A percentile compares a stretch with the other conserved stretches of the same genome.
Conservation (phyloP, 23 tunicate genomes). For the Halocynthia aurantium region DNA sequence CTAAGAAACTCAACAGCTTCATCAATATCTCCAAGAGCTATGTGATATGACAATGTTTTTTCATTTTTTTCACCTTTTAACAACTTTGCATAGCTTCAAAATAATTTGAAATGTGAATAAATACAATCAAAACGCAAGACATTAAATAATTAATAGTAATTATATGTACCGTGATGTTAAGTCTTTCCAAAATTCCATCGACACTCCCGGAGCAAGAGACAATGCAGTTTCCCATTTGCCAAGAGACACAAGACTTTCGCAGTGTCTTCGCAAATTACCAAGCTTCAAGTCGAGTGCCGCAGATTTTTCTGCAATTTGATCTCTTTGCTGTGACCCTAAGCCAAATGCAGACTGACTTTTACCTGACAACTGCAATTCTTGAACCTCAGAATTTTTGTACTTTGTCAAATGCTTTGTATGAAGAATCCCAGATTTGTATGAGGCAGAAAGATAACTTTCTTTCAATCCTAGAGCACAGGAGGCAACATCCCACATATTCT, state of each 20-base stretch:
- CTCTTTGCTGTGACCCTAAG: constrained; percentile 30
- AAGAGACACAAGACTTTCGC: constrained; percentile 56
- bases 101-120: background rate
- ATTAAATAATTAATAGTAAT: no score
- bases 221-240: constrained; percentile 79
- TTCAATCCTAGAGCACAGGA: constrained; percentile 45
- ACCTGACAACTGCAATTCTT: constrained; percentile 31
- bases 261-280: constrained; percentile 65
- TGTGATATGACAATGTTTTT: constrained; percentile 37
- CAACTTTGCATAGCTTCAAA: constrained; percentile 39
- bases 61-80: constrained; percentile 29
- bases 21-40: constrained; percentile 35
- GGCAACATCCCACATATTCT: constrained; percentile 79
- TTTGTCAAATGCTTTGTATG: constrained; percentile 78
- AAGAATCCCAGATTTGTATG: constrained; percentile 63
- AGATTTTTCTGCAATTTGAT: constrained; percentile 32
- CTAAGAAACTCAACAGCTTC: constrained; percentile 46
- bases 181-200: constrained; percentile 50
- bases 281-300: constrained; percentile 50
- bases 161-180: constrained; percentile 24
- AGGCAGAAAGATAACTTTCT: constrained; percentile 45
- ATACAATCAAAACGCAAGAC: no score
- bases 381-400: constrained; percentile 72
- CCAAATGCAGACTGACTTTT: constrained; percentile 2
- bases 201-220: constrained; percentile 84